phyloP scores from a whole-genome alignment of 2,888 invertebrate species.

The Nesidiocoris tenuis region DNA sequence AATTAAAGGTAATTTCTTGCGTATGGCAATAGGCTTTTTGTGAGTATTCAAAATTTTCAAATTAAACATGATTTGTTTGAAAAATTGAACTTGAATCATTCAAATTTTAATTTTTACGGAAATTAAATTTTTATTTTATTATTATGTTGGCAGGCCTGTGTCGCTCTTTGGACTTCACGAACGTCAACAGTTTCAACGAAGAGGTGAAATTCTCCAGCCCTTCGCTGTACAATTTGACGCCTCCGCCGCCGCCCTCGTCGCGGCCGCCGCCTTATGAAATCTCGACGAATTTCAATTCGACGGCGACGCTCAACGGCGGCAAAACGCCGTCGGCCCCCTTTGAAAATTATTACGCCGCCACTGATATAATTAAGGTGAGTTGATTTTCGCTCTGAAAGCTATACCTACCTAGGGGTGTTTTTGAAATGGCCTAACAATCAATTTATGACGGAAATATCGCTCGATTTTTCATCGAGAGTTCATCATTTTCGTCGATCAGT shows the following conservation, averaged over 20 bases:
- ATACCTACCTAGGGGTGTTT: too few species aligned
- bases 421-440: too few species aligned
- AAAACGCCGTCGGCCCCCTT: slow-evolving; percentile 52
- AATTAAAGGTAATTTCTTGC: too few species aligned
- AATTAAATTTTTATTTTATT: too few species aligned
- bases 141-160: slow-evolving; percentile 46
- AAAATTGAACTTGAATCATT: too few species aligned
- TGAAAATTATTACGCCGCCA: slow-evolving; percentile 75
- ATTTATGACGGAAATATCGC: too few species aligned
- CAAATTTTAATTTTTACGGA: too few species aligned
- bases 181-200: slow-evolving; percentile 61
- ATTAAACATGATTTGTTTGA: too few species aligned
- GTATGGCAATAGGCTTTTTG: too few species aligned
- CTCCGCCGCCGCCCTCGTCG: slow-evolving; percentile 58
- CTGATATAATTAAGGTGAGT: slow-evolving; percentile 71
- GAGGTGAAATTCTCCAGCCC: slow-evolving; percentile 60
- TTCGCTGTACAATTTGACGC: slow-evolving; percentile 59
- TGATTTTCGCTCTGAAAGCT: neutral
- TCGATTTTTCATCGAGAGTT: too few species aligned
- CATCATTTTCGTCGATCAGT: too few species aligned
- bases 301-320: slow-evolving; percentile 47
- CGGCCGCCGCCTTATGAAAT: slow-evolving; percentile 57
- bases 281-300: slow-evolving; percentile 52
- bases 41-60: too few species aligned
- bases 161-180: slow-evolving; percentile 58